Conservation (phyloP, 2,797 vertebrate species). For the Anniella stebbinsi region DNA sequence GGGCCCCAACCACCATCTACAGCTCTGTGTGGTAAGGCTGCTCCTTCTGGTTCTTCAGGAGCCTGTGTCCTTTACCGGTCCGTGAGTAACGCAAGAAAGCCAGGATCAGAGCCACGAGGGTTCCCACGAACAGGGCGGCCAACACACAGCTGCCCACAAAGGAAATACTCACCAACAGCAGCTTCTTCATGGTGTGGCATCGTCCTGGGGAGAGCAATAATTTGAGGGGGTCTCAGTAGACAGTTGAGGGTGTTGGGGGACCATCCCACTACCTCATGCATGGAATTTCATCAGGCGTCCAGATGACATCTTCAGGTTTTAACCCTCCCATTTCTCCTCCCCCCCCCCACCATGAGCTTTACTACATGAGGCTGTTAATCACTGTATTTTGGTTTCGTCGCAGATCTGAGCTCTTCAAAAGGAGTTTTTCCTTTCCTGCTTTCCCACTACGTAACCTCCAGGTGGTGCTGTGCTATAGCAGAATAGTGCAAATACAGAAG, state of each 20-base stretch:
- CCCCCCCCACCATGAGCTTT: too few species aligned
- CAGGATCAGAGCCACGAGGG: slow-evolving; percentile 10
- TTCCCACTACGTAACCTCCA: too few species aligned
- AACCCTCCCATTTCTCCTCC: too few species aligned
- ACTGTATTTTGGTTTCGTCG: too few species aligned
- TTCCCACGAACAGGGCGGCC: neutral
- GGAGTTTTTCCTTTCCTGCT: too few species aligned
- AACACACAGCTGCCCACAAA: slow-evolving; percentile 33
- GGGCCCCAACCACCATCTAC: slow-evolving; percentile 28
- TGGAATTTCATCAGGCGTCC: neutral
- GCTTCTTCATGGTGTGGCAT: neutral
- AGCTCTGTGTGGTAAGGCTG: slow-evolving; percentile 48
- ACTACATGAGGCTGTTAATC: too few species aligned
- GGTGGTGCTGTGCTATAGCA: too few species aligned
- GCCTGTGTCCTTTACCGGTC: accelerated
- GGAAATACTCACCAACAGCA: slow-evolving; percentile 41
- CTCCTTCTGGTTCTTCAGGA: accelerated
- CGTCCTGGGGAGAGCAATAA: accelerated
- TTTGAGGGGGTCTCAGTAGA: neutral
- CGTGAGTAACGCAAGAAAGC: accelerated
- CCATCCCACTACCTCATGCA: too few species aligned
- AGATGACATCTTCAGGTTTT: too few species aligned
- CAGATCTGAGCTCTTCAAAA: too few species aligned
- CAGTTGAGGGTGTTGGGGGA: neutral
- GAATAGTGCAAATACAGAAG: too few species aligned